Conservation (phyloP, 2,888 invertebrate genomes). For the Eupeodes latifasciatus region DNA sequence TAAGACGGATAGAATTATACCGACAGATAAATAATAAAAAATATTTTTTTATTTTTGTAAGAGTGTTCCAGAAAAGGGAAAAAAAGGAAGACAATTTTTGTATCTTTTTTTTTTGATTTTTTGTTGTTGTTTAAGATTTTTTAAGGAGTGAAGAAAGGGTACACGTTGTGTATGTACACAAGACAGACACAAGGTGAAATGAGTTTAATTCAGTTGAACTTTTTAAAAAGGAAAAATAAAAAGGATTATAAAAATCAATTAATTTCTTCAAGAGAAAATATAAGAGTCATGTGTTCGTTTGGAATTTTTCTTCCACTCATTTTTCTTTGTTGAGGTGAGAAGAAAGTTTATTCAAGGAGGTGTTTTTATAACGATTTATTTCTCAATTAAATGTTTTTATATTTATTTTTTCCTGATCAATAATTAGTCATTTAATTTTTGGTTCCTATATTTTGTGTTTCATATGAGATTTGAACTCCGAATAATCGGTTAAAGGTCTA, state of each 20-base stretch:
- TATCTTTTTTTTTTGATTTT: slow-evolving; percentile 17
- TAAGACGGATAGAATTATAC: slow-evolving; percentile 55
- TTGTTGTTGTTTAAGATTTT: no score
- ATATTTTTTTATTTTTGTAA: slow-evolving; percentile 19
- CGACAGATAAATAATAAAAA: slow-evolving; percentile 74
- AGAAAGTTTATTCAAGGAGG: neutral
- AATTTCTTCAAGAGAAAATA: slow-evolving; percentile 48
- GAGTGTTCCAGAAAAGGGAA: slow-evolving; percentile 43
- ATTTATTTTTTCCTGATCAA: no score
- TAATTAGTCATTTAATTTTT: no score
- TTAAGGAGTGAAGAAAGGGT: slow-evolving; percentile 36
- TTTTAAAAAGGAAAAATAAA: slow-evolving; percentile 50
- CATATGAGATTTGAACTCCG: no score
- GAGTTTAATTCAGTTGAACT: slow-evolving; percentile 69
- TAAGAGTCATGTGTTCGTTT: slow-evolving; percentile 39
- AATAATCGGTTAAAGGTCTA: no score
- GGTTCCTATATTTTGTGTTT: no score
- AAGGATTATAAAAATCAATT: slow-evolving; percentile 65
- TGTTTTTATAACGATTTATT: neutral
- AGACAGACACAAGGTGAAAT: slow-evolving; percentile 52
- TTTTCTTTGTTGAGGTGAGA: neutral
- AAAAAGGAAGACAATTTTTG: slow-evolving; percentile 40
- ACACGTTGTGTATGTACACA: neutral
- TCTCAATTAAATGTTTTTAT: no score
- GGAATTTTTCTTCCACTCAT: no score